phyloP scores from a whole-genome alignment of 2,797 vertebrate species.

The Takifugu ocellatus region DNA sequence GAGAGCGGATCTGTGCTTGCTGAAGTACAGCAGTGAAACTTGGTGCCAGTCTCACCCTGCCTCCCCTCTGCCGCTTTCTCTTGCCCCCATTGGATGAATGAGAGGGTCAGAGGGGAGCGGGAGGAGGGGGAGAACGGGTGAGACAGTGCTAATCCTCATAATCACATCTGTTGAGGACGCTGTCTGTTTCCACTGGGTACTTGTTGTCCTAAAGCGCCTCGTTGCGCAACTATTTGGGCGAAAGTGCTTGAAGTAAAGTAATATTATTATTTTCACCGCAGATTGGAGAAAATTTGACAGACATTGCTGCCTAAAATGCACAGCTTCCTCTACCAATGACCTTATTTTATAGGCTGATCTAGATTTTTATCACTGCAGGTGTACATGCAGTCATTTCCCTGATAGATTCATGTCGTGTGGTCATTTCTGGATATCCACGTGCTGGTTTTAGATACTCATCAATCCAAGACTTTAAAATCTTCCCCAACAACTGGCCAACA shows the following conservation, averaged over 20 bases:
- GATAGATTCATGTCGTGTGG: constrained; percentile 15
- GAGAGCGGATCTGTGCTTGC: constrained; percentile 27
- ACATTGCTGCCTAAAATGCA: constrained; percentile 10
- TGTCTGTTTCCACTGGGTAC: constrained; percentile 47
- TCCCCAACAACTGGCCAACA: constrained; percentile 12
- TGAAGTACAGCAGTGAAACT: constrained; percentile 32
- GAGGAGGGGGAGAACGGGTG: constrained; percentile 12
- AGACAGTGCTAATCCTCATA: constrained; percentile 55
- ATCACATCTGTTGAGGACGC: constrained; percentile 55
- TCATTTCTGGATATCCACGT: constrained; percentile 24
- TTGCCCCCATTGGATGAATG: constrained; percentile 29
- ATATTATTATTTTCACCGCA: constrained; percentile 13
- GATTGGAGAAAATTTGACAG: constrained; percentile 7
- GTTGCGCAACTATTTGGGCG: constrained; percentile 26
- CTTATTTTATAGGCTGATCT: constrained; percentile 13
- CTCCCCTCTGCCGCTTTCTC: neutral
- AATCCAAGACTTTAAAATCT: constrained; percentile 28
- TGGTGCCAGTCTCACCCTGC: constrained; percentile 45
- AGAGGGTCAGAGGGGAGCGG: constrained; percentile 37
- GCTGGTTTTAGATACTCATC: constrained; percentile 30
- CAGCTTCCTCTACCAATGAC: constrained; percentile 16
- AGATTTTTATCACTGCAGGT: constrained; percentile 4
- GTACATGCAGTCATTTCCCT: constrained; percentile 2
- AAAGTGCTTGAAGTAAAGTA: constrained; percentile 7
- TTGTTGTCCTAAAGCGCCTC: constrained; percentile 33